Evolutionary conservation across 2,797 vertebrate species (phyloP).

Genomic region (Peromyscus melanophrys): DNA sequence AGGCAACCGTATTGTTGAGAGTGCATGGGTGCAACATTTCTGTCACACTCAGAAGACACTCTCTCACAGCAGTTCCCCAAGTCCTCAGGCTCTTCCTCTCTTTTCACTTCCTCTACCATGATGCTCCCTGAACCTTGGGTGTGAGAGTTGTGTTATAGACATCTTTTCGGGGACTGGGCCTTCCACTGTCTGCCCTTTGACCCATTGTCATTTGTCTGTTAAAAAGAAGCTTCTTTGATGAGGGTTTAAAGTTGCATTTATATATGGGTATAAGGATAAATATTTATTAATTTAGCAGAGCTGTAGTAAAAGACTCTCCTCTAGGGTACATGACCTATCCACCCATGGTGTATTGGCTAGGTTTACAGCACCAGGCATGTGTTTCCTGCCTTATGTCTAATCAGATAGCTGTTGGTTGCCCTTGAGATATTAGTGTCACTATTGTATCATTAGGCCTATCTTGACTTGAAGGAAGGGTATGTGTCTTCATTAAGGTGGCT

Average conservation of each 20-base stretch:
- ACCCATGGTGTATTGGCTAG: too few species aligned
- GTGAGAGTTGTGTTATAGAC: not conserved
- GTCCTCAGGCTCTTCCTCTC: not conserved
- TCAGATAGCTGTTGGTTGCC: not conserved
- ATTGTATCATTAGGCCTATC: not conserved
- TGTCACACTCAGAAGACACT: not conserved
- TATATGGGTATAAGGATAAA: not conserved
- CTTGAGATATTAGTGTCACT: not conserved
- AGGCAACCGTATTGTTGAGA: not conserved
- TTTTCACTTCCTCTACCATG: not conserved
- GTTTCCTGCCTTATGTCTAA: too few species aligned
- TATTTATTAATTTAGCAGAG: not conserved
- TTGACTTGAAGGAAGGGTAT: not conserved
- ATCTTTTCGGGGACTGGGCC: not conserved
- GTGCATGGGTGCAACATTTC: too few species aligned
- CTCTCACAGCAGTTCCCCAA: not conserved
- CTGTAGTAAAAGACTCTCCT: not conserved
- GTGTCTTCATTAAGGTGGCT: not conserved
- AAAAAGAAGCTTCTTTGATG: not conserved
- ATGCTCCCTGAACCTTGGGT: not conserved
- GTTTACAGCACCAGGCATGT: too few species aligned
- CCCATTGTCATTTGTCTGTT: not conserved
- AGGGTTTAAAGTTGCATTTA: not conserved
- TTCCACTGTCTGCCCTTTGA: not conserved
- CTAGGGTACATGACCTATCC: too few species aligned